Evolutionary conservation across 2,888 invertebrate species (phyloP).

Genomic region (Phaedon cochleariae): DNA sequence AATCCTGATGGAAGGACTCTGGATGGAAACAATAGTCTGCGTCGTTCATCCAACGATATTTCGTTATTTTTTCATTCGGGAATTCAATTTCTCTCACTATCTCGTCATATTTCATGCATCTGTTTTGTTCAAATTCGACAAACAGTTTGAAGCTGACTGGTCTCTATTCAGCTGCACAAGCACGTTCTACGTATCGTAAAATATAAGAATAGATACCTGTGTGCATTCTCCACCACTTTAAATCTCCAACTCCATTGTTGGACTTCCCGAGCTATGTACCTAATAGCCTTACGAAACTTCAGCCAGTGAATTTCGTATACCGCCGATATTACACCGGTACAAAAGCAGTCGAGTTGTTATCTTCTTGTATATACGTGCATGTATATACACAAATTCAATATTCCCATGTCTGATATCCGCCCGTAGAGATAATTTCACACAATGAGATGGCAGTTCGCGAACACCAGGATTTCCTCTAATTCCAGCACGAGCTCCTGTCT

Average conservation of each 20-base stretch:
- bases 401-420: not conserved
- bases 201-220: too few species aligned
- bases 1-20: too few species aligned
- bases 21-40: too few species aligned
- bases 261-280: not conserved
- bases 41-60: too few species aligned
- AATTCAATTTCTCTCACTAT: too few species aligned
- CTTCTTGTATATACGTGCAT: not conserved
- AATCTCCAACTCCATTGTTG: not conserved
- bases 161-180: too few species aligned
- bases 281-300: not conserved
- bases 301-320: not conserved
- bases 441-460: constrained; percentile 50
- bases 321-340: not conserved
- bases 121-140: too few species aligned
- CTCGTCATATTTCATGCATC: too few species aligned
- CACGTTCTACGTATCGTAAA: too few species aligned
- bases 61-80: too few species aligned
- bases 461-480: constrained; percentile 50
- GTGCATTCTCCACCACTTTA: not conserved
- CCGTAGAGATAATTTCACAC: constrained; percentile 48
- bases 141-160: too few species aligned
- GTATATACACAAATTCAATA: constrained; percentile 9
- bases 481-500: constrained; percentile 49
- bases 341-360: not conserved